Conservation (phyloP, 2,113 vertebrate species). For the Gallinago paraguaiae region DNA sequence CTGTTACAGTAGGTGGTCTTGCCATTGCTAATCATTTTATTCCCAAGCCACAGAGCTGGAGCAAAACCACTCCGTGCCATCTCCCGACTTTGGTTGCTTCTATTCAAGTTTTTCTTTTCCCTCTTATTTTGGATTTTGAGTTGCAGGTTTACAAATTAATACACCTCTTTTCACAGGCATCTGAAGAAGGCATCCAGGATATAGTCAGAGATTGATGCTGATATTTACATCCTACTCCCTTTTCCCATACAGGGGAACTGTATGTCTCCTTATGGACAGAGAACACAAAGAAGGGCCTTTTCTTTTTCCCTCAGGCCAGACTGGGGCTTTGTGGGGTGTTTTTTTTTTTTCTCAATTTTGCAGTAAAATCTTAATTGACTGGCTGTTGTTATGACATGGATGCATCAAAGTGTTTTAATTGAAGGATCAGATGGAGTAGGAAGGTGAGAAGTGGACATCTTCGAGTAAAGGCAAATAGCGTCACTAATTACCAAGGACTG, state of each 20-base stretch:
- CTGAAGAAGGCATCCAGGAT: not conserved
- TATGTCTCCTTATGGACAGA: not conserved
- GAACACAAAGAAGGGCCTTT: not conserved
- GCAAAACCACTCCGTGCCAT: not conserved
- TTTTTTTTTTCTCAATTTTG: constrained; percentile 3
- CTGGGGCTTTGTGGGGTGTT: not conserved
- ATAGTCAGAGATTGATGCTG: not conserved
- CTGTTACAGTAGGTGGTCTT: not conserved
- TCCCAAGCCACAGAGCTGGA: not conserved
- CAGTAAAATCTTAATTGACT: not conserved
- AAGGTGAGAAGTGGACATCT: not conserved
- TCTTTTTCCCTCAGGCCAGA: not conserved
- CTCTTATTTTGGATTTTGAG: constrained; percentile 2
- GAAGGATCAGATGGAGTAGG: not conserved
- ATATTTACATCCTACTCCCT: not conserved
- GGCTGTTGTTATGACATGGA: not conserved
- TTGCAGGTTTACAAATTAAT: constrained; percentile 7
- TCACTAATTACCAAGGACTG: not conserved
- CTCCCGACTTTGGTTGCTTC: not conserved
- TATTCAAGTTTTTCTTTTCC: not conserved
- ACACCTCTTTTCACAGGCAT: not conserved
- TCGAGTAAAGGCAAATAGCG: not conserved
- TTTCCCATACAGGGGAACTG: not conserved
- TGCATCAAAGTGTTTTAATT: not conserved
- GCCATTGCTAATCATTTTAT: not conserved